Evolutionary conservation across 2,888 invertebrate species (phyloP), one percentile per base, ranked within the genome.

Genomic region (Tetranychus piercei): DNA sequence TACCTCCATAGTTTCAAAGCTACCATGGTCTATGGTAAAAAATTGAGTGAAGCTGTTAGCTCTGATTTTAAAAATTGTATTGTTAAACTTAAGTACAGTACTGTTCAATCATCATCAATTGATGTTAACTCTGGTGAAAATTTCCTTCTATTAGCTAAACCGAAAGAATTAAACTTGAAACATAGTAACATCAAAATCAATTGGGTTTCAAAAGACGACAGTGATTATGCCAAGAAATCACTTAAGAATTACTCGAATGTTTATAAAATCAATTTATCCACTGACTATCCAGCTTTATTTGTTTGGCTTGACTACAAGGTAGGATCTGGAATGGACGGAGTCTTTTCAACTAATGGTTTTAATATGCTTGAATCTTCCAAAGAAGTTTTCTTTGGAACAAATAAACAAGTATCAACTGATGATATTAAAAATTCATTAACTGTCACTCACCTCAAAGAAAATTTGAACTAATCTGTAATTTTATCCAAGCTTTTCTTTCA

Each of bases 291-390:
- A 55, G 86, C 88, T 1, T 82, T 88, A 9, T 90, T 89, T 81
- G 86, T 90, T 1, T 90, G 80, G 78, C 75, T 81, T 0, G 80
- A 89, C 23, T 73, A 74, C 8, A 3, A 18, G 9, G 9, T 65
- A 1, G 71, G 45, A 11, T 71, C 76, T 3, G 72, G 45, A 6
- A 65, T 80, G 84, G 67, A 81, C 80, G 91, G 91, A 1, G 83
- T 82, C 76, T 91, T 91, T 81, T 87, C 88, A 1, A 88, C 90
- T 78, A 91, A 92, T 82, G 92, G 91, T 0, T 88, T 91, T 77
- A 77, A 82, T 7, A 44, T 75, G 43, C 34, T 74, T 23, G 44
- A 69, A 69, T n/a, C 69, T 15, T 9, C 9, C 9, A 55, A 15
- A 15, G 55, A 55, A 9, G 3, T 55, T 5, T 55, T 15, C 15